phyloP scores from a whole-genome alignment of 2,797 vertebrate species.

The Sebastes goodei region DNA sequence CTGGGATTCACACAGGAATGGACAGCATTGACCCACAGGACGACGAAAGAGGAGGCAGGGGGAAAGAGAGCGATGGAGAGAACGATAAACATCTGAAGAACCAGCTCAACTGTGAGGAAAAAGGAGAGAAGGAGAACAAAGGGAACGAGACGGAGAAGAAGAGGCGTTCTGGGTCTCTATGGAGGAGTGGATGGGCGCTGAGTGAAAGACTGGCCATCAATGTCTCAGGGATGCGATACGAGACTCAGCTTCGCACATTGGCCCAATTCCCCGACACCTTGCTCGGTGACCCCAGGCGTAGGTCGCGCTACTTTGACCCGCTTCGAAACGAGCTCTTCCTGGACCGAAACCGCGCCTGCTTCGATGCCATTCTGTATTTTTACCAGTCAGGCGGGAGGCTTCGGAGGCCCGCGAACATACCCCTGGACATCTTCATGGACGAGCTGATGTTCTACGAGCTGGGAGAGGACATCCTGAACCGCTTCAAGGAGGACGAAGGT shows the following conservation, averaged over 20 bases:
- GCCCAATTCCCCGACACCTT: slow-evolving; percentile 89
- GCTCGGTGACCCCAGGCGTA: slow-evolving; percentile 87
- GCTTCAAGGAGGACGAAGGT: slow-evolving; percentile 90
- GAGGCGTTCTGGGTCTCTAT: slow-evolving; percentile 64
- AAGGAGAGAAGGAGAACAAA: slow-evolving; percentile 70
- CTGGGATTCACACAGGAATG: slow-evolving; percentile 56
- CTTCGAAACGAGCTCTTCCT: slow-evolving; percentile 90
- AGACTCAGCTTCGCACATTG: slow-evolving; percentile 88
- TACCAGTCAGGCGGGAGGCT: slow-evolving; percentile 92
- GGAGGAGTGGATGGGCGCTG: slow-evolving; percentile 71
- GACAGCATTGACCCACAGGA: slow-evolving; percentile 63
- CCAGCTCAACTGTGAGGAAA: slow-evolving; percentile 71
- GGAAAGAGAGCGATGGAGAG: slow-evolving; percentile 56
- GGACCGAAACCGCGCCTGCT: slow-evolving; percentile 91
- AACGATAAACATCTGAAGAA: slow-evolving; percentile 71
- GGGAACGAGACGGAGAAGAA: slow-evolving; percentile 68
- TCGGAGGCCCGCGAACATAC: slow-evolving; percentile 87
- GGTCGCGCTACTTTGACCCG: slow-evolving; percentile 88
- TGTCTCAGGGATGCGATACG: slow-evolving; percentile 91
- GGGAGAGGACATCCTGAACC: slow-evolving; percentile 84
- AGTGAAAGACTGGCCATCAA: slow-evolving; percentile 89
- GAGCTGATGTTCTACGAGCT: slow-evolving; percentile 91
- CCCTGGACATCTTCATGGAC: slow-evolving; percentile 91
- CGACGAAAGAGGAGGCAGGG: slow-evolving; percentile 36
- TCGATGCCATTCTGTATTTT: slow-evolving; percentile 92